phyloP scores from a whole-genome alignment of 2,797 vertebrate genomes.

The Erithacus rubecula region DNA sequence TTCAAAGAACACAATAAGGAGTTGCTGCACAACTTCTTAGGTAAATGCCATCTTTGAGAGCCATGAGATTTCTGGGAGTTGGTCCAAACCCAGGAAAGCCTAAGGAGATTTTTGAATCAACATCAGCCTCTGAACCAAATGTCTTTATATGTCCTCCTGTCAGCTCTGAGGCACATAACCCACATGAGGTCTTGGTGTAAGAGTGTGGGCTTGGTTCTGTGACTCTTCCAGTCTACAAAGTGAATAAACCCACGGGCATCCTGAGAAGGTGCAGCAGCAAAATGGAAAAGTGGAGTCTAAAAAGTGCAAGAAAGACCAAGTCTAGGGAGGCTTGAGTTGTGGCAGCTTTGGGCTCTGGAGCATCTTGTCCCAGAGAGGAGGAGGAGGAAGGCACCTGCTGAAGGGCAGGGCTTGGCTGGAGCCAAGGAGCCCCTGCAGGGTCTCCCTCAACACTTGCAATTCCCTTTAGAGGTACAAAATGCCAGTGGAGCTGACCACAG shows the following conservation, averaged over 20 bases:
- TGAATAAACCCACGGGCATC: background rate
- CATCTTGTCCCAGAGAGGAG: background rate
- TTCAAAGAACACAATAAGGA: background rate
- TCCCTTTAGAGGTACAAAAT: background rate
- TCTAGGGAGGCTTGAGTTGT: background rate
- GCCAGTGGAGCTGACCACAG: background rate
- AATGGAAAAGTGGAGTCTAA: background rate
- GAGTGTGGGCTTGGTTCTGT: background rate
- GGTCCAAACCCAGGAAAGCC: background rate
- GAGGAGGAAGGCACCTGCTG: background rate
- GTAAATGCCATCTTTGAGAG: background rate
- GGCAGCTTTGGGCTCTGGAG: background rate
- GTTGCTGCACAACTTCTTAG: background rate
- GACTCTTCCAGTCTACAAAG: background rate
- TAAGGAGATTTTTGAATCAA: background rate
- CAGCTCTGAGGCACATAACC: background rate
- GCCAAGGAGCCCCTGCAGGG: background rate
- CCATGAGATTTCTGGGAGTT: background rate
- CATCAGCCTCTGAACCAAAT: background rate
- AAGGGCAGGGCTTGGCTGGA: background rate
- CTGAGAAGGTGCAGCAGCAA: background rate
- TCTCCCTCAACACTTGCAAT: background rate
- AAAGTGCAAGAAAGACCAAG: background rate
- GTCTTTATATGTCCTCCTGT: background rate
- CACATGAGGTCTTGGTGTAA: background rate